These are phyloP conservation scores for Euphonia xanthogaster DNA, from an alignment of 2,797 vertebrate genomes.

Conservation along the genomic window DNA sequence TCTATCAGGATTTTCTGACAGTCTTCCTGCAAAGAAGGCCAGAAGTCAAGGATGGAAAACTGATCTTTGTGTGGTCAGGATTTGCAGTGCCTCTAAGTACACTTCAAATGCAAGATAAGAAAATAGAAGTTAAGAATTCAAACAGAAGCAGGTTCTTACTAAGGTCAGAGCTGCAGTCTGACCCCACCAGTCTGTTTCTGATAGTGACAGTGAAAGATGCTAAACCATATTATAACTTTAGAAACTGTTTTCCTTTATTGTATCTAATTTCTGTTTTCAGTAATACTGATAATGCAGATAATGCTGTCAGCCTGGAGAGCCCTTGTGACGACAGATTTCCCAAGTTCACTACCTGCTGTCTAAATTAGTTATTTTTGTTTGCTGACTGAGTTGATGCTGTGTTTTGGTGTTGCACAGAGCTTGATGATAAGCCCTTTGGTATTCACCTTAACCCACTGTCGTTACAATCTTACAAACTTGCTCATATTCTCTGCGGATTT, in stretches of 20 bases:
- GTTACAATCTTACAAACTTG: background rate
- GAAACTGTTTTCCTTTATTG: background rate
- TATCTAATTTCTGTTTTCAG: background rate
- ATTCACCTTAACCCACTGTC: background rate
- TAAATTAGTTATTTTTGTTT: background rate
- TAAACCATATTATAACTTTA: background rate
- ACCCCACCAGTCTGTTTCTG: background rate
- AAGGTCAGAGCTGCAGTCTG: background rate
- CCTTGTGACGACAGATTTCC: background rate
- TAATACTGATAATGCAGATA: background rate
- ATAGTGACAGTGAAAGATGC: background rate
- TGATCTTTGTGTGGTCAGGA: background rate
- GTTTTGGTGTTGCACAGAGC: background rate
- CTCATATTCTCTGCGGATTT: background rate
- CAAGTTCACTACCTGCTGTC: background rate
- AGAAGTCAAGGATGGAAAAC: background rate
- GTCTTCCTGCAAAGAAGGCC: background rate
- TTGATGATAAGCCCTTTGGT: background rate
- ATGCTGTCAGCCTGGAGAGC: background rate
- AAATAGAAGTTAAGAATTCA: background rate
- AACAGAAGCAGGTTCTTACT: background rate
- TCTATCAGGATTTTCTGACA: background rate
- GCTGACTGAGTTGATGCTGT: background rate
- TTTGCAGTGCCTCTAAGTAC: background rate
- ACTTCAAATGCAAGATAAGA: background rate